Evolutionary conservation across 92 coral and sea anemone genomes (phyloP).

Genomic region (Isaurus tuberculatus): DNA sequence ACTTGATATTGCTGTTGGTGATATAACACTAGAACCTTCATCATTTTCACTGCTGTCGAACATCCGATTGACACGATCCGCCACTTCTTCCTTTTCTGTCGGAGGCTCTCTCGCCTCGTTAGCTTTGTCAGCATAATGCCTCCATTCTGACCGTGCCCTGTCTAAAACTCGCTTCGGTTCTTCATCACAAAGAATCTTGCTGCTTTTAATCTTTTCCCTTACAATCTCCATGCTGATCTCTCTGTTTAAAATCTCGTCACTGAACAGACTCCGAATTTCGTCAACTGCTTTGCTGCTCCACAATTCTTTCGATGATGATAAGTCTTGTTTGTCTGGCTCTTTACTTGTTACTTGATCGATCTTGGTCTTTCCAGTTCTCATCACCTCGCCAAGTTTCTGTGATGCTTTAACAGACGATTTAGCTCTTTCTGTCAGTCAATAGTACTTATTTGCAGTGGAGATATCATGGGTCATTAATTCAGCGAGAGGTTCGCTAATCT

Average conservation of each 20-base stretch:
- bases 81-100: conserved; percentile 28
- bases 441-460: conserved; percentile 45
- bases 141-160: conserved; percentile 41
- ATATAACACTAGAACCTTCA: not conserved
- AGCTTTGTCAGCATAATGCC: conserved; percentile 20
- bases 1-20: conserved; percentile 17
- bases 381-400: conserved; percentile 42
- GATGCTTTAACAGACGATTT: conserved; percentile 46
- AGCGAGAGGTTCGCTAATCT: conserved; percentile 36
- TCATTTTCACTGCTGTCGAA: not conserved
- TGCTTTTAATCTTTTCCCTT: conserved; percentile 13
- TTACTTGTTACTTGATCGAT: conserved; percentile 19
- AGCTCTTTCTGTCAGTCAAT: conserved; percentile 32
- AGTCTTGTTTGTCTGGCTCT: conserved; percentile 5
- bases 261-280: conserved; percentile 21
- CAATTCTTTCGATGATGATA: conserved; percentile 6
- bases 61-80: conserved; percentile 23
- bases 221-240: conserved; percentile 36
- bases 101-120: conserved; percentile 31
- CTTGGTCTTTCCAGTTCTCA: conserved; percentile 24
- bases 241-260: conserved; percentile 22
- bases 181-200: conserved; percentile 28
- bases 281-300: conserved; percentile 29
- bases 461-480: conserved; percentile 46
- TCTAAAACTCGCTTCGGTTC: conserved; percentile 39